Evolutionary conservation across 23 tunicate genomes (phyloP).

Genomic region (Corella eumyota): DNA sequence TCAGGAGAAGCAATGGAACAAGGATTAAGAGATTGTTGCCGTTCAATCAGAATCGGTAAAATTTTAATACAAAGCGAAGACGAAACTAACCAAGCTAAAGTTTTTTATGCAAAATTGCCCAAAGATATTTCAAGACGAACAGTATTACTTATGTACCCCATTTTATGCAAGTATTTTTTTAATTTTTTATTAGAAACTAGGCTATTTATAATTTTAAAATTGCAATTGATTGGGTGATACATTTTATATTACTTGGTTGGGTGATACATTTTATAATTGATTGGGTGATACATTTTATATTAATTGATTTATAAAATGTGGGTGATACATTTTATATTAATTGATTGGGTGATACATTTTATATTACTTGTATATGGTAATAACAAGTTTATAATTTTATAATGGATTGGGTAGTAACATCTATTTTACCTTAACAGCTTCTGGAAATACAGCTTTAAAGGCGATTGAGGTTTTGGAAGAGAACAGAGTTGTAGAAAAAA

Average conservation of each 20-base stretch:
- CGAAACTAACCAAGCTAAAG: constrained; percentile 81
- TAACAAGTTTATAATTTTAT: too few relatives aligned
- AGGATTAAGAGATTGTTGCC: constrained; percentile 85
- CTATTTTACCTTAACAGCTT: constrained; percentile 43
- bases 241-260: too few relatives aligned
- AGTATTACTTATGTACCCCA: constrained; percentile 97
- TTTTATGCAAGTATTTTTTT: constrained; percentile 30
- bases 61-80: constrained; percentile 89
- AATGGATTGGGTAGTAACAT: too few relatives aligned
- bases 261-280: neutral
- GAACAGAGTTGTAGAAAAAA: constrained; percentile 45
- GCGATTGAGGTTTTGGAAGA: constrained; percentile 74
- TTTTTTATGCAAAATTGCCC: constrained; percentile 95
- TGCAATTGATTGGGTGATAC: too few relatives aligned
- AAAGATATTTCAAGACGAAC: constrained; percentile 73
- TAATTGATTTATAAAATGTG: too few relatives aligned
- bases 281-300: neutral
- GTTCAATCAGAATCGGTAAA: constrained; percentile 94
- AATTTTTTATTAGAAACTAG: too few relatives aligned
- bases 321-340: too few relatives aligned
- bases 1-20: constrained; percentile 98
- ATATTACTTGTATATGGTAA: too few relatives aligned
- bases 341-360: too few relatives aligned
- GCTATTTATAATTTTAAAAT: too few relatives aligned
- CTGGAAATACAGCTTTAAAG: constrained; percentile 77